phyloP scores from a whole-genome alignment of 2,797 vertebrate species.

The Cuculus canorus region DNA sequence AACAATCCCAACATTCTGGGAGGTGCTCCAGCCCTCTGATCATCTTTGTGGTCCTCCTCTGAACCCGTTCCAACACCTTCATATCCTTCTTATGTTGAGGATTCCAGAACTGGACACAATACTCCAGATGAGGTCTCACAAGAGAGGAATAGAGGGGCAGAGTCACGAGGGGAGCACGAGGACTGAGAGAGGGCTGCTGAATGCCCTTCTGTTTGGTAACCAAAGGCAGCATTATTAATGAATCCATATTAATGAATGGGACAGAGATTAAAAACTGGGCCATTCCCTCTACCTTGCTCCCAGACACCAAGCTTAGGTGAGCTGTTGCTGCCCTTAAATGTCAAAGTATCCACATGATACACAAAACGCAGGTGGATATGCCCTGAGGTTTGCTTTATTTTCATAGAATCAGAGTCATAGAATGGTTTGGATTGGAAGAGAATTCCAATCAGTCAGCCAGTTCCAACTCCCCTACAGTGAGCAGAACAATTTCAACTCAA shows the following conservation, averaged over 20 bases:
- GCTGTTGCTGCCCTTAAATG: background rate
- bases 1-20: too few species aligned
- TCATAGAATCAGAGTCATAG: background rate
- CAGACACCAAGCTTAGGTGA: background rate
- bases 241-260: background rate
- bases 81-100: too few species aligned
- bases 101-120: too few species aligned
- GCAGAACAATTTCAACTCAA: too few species aligned
- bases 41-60: too few species aligned
- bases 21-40: too few species aligned
- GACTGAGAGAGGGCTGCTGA: background rate
- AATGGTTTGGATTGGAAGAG: too few species aligned
- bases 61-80: too few species aligned
- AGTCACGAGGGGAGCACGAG: constrained; percentile 40
- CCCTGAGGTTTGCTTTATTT: background rate
- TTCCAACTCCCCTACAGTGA: too few species aligned
- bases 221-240: background rate
- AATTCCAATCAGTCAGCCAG: too few species aligned
- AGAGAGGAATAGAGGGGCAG: too few species aligned
- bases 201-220: background rate
- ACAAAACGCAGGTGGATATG: fast-evolving
- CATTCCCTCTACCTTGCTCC: background rate
- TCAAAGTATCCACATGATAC: fast-evolving
- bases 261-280: background rate
- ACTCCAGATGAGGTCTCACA: too few species aligned